phyloP scores from a whole-genome alignment of 92 coral and sea anemone genomes.

The Palythoa grandiflora region DNA sequence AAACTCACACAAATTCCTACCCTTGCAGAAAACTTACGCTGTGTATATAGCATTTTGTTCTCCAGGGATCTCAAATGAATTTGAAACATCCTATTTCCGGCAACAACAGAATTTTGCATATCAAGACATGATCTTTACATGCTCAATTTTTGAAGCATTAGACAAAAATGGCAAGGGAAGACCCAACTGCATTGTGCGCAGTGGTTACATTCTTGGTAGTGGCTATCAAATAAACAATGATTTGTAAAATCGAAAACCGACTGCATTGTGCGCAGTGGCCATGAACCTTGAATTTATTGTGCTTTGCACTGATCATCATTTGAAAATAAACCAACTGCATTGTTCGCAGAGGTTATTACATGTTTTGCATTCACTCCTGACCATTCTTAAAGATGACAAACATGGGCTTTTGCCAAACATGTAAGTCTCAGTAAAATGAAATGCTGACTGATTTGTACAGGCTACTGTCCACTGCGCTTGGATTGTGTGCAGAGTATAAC shows the following conservation, averaged over 20 bases:
- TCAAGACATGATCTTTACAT: slow-evolving; percentile 10
- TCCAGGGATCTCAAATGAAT: slow-evolving; percentile 40
- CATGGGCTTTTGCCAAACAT: slow-evolving; percentile 51
- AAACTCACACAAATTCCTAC: slow-evolving; percentile 31
- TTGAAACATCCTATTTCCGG: slow-evolving; percentile 30
- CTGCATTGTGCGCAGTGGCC: slow-evolving; percentile 86
- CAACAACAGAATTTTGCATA: slow-evolving; percentile 36
- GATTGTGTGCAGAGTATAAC: slow-evolving; percentile 38
- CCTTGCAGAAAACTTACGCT: slow-evolving; percentile 31
- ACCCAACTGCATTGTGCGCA: slow-evolving; percentile 90
- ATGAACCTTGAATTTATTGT: not conserved
- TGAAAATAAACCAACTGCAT: slow-evolving; percentile 37
- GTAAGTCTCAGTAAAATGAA: slow-evolving; percentile 32
- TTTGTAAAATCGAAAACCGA: slow-evolving; percentile 34
- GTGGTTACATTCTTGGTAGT: not conserved
- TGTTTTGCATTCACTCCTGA: not conserved
- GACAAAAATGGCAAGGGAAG: slow-evolving; percentile 37
- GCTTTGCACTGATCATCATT: slow-evolving; percentile 27
- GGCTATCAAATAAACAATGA: not conserved
- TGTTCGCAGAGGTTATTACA: slow-evolving; percentile 62
- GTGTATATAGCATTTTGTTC: slow-evolving; percentile 1
- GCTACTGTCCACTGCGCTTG: slow-evolving; percentile 46
- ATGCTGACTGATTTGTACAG: slow-evolving; percentile 34
- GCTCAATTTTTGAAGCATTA: slow-evolving; percentile 67
- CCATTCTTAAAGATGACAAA: slow-evolving; percentile 25